phyloP scores from a whole-genome alignment of 1,140 invertebrate genomes.

The Drosophila ohnishii region DNA sequence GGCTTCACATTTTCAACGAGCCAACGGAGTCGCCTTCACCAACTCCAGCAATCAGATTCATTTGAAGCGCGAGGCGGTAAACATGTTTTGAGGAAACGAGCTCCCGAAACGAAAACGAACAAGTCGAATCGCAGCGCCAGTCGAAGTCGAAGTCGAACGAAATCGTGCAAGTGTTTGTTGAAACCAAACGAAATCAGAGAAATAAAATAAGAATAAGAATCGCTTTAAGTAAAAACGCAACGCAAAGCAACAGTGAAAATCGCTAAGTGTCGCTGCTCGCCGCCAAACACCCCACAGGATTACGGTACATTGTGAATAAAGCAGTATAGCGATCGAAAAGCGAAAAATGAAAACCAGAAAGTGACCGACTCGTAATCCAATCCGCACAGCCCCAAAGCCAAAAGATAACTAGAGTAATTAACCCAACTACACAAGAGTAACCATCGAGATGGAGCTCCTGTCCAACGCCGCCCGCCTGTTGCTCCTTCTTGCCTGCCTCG shows the following conservation, averaged over 20 bases:
- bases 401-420: constrained; percentile 22
- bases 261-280: constrained; percentile 37
- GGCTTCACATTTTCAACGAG: constrained; percentile 78
- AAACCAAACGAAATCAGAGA: constrained; percentile 12
- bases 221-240: constrained; percentile 15
- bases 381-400: constrained; percentile 34
- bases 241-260: constrained; percentile 29
- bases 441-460: constrained; percentile 10
- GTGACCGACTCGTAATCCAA: constrained; percentile 51
- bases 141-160: constrained; percentile 24
- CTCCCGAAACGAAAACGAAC: constrained; percentile 47
- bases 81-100: constrained; percentile 82
- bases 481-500: constrained; percentile 28
- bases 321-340: constrained; percentile 63
- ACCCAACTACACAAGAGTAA: not conserved
- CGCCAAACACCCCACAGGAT: constrained; percentile 57
- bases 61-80: constrained; percentile 81
- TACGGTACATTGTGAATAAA: constrained; percentile 63
- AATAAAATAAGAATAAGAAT: not conserved
- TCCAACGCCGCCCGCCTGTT: constrained; percentile 43
- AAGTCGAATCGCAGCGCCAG: constrained; percentile 20
- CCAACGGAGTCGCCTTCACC: constrained; percentile 76
- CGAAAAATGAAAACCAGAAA: constrained; percentile 80
- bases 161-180: constrained; percentile 20
- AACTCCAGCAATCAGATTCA: constrained; percentile 79